Evolutionary conservation across 2,113 vertebrate genomes (phyloP).

Genomic region (Sphaerodactylus townsendi): DNA sequence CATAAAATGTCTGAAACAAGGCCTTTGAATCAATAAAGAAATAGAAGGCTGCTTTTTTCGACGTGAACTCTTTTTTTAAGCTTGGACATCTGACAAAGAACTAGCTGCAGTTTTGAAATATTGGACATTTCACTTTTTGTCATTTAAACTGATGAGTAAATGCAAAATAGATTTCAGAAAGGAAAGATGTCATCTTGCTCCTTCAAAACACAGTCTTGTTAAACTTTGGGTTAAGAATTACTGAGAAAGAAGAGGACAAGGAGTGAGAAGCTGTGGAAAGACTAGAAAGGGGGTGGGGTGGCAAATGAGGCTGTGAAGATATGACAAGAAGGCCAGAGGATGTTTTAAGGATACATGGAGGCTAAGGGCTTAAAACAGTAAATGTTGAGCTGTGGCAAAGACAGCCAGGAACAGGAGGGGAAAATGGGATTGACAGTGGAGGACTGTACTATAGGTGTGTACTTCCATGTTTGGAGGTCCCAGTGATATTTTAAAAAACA

Average conservation of each 20-base stretch:
- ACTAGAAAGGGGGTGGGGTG: background rate
- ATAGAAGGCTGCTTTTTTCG: background rate
- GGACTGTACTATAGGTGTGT: too few relatives aligned
- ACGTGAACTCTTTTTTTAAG: background rate
- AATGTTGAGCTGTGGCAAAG: too few relatives aligned
- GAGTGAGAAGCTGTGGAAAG: background rate
- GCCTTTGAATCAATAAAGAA: slow-evolving; percentile 14
- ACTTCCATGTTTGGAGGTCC: too few relatives aligned
- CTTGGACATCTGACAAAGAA: slow-evolving; percentile 29
- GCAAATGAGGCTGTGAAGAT: background rate
- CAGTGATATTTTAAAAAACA: too few relatives aligned
- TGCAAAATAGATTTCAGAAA: background rate
- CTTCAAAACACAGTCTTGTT: slow-evolving; percentile 23
- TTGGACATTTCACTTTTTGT: background rate
- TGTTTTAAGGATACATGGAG: background rate
- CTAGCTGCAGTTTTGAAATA: slow-evolving; percentile 9
- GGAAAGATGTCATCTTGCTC: background rate
- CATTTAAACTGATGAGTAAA: background rate
- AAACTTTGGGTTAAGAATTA: background rate
- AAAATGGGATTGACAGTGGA: too few relatives aligned
- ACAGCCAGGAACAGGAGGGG: too few relatives aligned
- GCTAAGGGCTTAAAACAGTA: too few relatives aligned
- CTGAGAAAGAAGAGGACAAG: background rate
- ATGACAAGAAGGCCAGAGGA: too few relatives aligned
- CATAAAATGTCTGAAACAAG: slow-evolving; percentile 34